These are phyloP conservation scores for Tetraodon nigroviridis DNA, from an alignment of 2,113 vertebrate genomes.

Conservation along the genomic window DNA sequence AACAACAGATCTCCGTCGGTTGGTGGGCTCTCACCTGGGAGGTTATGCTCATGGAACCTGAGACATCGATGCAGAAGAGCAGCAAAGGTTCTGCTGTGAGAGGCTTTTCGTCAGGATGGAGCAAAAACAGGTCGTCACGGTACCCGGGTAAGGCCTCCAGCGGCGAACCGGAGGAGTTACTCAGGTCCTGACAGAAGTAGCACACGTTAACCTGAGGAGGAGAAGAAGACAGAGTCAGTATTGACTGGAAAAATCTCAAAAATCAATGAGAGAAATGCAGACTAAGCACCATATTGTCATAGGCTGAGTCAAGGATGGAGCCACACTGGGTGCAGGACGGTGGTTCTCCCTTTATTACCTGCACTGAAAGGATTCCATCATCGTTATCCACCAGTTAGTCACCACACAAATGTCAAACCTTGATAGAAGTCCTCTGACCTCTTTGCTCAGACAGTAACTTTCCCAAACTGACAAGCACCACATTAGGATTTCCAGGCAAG, in stretches of 20 bases:
- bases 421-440: slow-evolving; percentile 45
- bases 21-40: slow-evolving; percentile 41
- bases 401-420: slow-evolving; percentile 4
- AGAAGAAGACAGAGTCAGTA: background rate
- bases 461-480: slow-evolving; percentile 69
- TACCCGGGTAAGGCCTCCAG: background rate
- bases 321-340: slow-evolving; percentile 55
- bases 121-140: slow-evolving; percentile 48
- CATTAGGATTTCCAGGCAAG: slow-evolving; percentile 70
- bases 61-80: slow-evolving; percentile 70
- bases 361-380: slow-evolving; percentile 48
- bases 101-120: slow-evolving; percentile 26
- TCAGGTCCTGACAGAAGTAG: slow-evolving; percentile 60
- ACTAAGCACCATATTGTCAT: slow-evolving; percentile 58
- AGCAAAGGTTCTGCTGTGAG: slow-evolving; percentile 38
- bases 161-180: background rate
- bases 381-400: background rate
- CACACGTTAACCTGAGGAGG: slow-evolving; percentile 53
- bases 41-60: slow-evolving; percentile 66
- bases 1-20: background rate
- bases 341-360: slow-evolving; percentile 38
- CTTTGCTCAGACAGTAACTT: slow-evolving; percentile 61
- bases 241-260: background rate
- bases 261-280: slow-evolving; percentile 12
- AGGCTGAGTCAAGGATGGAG: slow-evolving; percentile 54